Conservation (phyloP, 2,888 invertebrate genomes). For the Caenorhabditis afra region DNA sequence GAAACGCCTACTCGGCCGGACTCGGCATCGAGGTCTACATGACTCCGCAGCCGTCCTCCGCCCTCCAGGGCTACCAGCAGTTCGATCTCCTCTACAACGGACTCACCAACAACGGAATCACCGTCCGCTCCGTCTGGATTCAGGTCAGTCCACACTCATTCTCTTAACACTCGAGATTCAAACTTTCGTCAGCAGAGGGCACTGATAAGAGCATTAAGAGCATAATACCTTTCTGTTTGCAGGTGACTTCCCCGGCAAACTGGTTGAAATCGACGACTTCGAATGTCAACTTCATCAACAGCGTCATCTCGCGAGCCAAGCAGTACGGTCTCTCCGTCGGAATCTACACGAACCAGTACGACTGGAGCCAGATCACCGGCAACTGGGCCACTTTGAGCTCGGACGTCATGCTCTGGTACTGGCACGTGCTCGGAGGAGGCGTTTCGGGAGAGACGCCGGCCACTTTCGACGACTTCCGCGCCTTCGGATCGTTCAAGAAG, state of each 20-base stretch:
- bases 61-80: constrained; percentile 52
- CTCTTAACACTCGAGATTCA: not conserved
- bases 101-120: constrained; percentile 50
- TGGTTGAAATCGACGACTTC: constrained; percentile 49
- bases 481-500: constrained; percentile 58
- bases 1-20: constrained; percentile 62
- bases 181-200: not conserved
- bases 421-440: constrained; percentile 58
- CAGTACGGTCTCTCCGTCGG: constrained; percentile 54
- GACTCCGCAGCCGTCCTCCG: constrained; percentile 60
- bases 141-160: constrained; percentile 43
- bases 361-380: constrained; percentile 62
- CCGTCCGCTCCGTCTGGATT: constrained; percentile 62
- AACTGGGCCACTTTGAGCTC: constrained; percentile 45
- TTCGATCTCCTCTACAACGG: constrained; percentile 58
- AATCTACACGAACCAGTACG: constrained; percentile 61
- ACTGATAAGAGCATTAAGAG: not conserved
- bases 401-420: constrained; percentile 63
- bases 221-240: constrained; percentile 1
- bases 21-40: constrained; percentile 68
- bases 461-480: constrained; percentile 60
- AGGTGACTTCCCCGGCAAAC: constrained; percentile 65
- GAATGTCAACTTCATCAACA: constrained; percentile 63
- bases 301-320: constrained; percentile 53
- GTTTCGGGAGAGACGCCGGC: constrained; percentile 56